Percentiles rank a stretch among this genome's conserved stretches.
Evolutionary conservation across 2,888 invertebrate species (phyloP).

Genomic region (Andrena minutula): DNA sequence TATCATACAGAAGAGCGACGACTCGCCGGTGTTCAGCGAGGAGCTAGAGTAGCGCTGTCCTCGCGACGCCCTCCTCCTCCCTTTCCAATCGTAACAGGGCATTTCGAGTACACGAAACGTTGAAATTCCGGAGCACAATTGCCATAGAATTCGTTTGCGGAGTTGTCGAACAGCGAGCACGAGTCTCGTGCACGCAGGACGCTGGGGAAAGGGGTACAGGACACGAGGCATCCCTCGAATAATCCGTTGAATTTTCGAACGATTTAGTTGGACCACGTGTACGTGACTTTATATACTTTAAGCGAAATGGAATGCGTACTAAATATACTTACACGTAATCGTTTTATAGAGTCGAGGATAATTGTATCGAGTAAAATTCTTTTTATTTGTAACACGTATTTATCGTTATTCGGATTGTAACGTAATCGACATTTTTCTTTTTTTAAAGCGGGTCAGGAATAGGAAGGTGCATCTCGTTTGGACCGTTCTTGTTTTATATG

Average conservation of each 20-base stretch:
- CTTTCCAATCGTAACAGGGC: not conserved
- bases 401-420: conserved; percentile 7
- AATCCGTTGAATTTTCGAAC: no score
- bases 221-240: no score
- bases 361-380: not conserved
- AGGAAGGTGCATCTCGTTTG: not conserved
- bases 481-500: conserved; percentile 47
- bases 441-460: conserved; percentile 1
- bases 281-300: no score
- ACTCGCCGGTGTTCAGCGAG: conserved; percentile 34
- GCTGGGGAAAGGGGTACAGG: no score
- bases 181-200: no score
- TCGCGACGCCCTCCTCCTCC: not conserved
- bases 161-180: no score
- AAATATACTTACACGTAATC: conserved; percentile 1
- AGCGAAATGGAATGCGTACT: no score
- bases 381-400: conserved; percentile 5
- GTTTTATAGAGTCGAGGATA: not conserved
- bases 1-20: conserved; percentile 70
- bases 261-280: not conserved
- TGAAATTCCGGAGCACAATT: not conserved
- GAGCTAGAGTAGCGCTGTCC: conserved; percentile 40
- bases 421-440: not conserved
- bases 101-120: not conserved
- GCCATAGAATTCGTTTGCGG: not conserved